Evolutionary conservation across 2,888 invertebrate species (phyloP).

Genomic region (Amblyjoppa fuscipennis): DNA sequence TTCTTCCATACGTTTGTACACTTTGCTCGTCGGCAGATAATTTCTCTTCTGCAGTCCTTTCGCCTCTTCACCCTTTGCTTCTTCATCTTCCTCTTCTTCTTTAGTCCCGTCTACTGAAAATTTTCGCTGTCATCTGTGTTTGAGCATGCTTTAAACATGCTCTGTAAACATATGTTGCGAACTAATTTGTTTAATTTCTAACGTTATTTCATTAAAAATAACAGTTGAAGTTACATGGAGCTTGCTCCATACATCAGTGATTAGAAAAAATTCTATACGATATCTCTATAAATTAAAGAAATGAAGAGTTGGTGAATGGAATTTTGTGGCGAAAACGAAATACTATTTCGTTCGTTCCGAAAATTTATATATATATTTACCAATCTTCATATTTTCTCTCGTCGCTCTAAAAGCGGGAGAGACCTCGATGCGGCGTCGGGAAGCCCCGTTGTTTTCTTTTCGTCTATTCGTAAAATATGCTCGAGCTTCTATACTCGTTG

Average conservation of each 20-base stretch:
- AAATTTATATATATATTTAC: neutral
- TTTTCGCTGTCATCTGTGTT: neutral
- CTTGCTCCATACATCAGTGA: neutral
- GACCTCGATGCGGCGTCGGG: constrained; percentile 12
- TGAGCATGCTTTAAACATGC: neutral
- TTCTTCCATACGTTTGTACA: constrained; percentile 15
- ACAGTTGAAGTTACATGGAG: neutral
- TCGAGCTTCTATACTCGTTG: neutral
- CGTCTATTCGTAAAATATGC: constrained; percentile 20
- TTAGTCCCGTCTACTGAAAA: neutral
- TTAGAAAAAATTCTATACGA: neutral
- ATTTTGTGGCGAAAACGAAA: neutral
- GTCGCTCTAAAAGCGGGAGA: neutral
- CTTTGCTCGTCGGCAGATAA: constrained; percentile 38
- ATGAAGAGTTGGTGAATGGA: too few relatives aligned
- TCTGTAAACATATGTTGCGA: neutral
- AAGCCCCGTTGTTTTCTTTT: constrained; percentile 17
- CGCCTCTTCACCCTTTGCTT: neutral
- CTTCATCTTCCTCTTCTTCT: neutral
- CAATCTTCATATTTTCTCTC: neutral
- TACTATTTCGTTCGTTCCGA: neutral
- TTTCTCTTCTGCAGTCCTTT: constrained; percentile 38
- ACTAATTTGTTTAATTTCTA: neutral
- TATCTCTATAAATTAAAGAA: too few relatives aligned
- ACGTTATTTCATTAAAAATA: neutral